Base-by-base conservation (phyloP, 1,140 invertebrate species). In the Nasonia longicornis region DNA sequence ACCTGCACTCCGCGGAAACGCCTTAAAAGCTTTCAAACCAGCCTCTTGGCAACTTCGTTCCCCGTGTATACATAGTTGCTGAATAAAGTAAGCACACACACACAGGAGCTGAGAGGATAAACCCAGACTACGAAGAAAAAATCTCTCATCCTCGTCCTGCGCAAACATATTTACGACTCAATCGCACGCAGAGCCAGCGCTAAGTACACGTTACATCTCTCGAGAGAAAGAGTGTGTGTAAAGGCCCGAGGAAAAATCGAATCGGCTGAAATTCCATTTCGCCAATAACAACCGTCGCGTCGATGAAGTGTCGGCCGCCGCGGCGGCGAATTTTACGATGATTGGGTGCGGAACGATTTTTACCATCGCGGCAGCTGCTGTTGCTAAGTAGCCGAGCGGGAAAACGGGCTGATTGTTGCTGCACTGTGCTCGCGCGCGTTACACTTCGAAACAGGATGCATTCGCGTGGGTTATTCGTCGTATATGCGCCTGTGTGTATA, bases 311-410 rank as follows among this genome's bases (percentile, higher is more conserved):
- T 78, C 77, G 77, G 52, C 52, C 14, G 67, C 52, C n/a, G 64
- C 26, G 3, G 29, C 7, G 22, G 52, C 31, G 35, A 72, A 58
- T 79, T 79, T 79, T 79, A 72, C 77, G 69, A 79, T 73, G 77
- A 72, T 79, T 79, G 77, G 48, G n/a, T 52, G 29, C 8, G 31
- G 16, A 79, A 73, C 38, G 58, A 79, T 79, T 72, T 79, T 73
- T 79, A 42, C 31, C 48, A 42, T 42, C 38, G 10, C 38, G 8
- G 66, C 64, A 26, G 12, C 29, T 14, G 29, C 73, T n/a, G 52
- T 58, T n/a, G 52, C 52, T 58, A 58, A 58, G 52, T 58, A 58
- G 52, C 52, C 52, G 20, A 20, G 52, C 3, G 14, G 52, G n/a
- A 58, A 58, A 58, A 58, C 52, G 20, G 10, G 35, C 77, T 71